Evolutionary conservation across 1,140 invertebrate species (phyloP).

Genomic region (Penaeus chinensis): DNA sequence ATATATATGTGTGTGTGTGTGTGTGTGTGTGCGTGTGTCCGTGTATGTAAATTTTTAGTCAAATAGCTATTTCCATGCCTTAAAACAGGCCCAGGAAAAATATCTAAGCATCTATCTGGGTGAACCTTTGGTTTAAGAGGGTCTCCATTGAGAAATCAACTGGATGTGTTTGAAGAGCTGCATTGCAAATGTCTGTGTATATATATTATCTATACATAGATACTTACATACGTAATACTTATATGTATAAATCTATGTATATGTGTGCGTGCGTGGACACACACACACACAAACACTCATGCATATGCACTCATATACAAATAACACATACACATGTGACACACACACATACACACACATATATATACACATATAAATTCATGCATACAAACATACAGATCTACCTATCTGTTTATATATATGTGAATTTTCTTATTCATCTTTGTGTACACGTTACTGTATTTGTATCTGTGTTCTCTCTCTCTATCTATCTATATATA

Average conservation of each 20-base stretch:
- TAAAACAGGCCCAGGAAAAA: too few species aligned
- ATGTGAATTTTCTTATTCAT: neutral
- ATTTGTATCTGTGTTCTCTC: neutral
- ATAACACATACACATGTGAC: neutral
- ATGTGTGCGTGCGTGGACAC: neutral
- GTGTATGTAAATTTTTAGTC: too few species aligned
- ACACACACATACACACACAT: neutral
- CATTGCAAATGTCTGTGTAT: neutral
- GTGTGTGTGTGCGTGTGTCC: too few species aligned
- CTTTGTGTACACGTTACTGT: neutral
- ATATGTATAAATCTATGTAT: conserved; percentile 5
- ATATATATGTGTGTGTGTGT: too few species aligned
- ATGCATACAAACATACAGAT: neutral
- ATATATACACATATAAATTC: neutral
- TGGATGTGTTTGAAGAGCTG: too few species aligned
- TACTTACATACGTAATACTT: neutral
- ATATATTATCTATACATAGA: neutral
- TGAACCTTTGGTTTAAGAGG: too few species aligned
- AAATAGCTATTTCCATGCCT: too few species aligned
- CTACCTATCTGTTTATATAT: neutral
- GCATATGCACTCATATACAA: neutral
- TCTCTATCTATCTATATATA: too few species aligned
- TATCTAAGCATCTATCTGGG: too few species aligned
- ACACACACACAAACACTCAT: neutral
- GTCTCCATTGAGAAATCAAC: too few species aligned